Base-by-base conservation (phyloP, 2,113 vertebrate genomes). In the Hucho hucho region DNA sequence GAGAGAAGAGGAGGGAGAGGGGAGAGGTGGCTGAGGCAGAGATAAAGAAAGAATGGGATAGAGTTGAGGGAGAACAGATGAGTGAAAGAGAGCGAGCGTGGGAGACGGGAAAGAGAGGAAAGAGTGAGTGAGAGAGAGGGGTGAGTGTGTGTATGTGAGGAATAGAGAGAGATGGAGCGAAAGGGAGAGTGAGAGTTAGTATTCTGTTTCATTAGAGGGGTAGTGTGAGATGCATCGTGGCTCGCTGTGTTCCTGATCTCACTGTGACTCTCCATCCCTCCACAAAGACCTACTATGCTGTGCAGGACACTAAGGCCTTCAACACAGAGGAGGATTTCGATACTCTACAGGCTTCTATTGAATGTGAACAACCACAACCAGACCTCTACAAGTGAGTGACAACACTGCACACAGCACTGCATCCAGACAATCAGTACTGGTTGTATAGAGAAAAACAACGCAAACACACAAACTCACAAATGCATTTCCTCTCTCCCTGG, bases 301-400 rank as follows among this genome's bases (percentile, higher is more conserved):
- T 98, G 73, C 96, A 97, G 85, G 98, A 99, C 87, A 99, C 98
- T 56, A 98, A 95, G 88, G 93, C 96, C n/a, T 98, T 96, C 92
- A 94, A 85, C 64, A 94, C 89, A 1, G 98, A 97, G 78, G 83
- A 92, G 63, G 98, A 98, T 75, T 90, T 97, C 0, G 95, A 96
- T 70, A 87, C 91, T 5, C 87, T 99, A 1, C 95, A 96, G 0
- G 96, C 97, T 43, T 98, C 95, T 1, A 96, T 99, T 74, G 98
- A 99, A 90, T 99, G 98, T 87, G 97, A 99, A 93, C 98, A 98
- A 87, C 98, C 98, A 3, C 97, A 99, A 84, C 96, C 98, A 0
- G 98, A 99, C 88, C 95, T 98, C 75, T 99, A 99, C 94, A 99
- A 96, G 97, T 98, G 89, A 95, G 96, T 87, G 49, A 69, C 29